Evolutionary conservation across 2,888 invertebrate species (phyloP).

Genomic region (Gortyna flavago): DNA sequence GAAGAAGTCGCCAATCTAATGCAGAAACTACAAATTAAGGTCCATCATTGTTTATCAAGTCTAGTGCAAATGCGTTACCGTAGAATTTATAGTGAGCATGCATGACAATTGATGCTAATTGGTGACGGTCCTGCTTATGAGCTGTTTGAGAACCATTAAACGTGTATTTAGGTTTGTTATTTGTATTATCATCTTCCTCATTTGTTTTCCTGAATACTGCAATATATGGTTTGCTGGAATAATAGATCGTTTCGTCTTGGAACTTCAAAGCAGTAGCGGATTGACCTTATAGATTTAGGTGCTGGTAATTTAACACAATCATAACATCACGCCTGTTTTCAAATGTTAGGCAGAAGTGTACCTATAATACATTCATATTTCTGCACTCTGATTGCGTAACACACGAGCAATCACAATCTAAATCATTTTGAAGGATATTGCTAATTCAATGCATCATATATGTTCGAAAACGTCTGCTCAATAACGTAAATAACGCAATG

Average conservation of each 20-base stretch:
- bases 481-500: no score
- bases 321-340: background rate
- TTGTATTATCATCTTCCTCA: conserved; percentile 12
- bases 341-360: background rate
- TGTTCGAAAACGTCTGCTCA: no score
- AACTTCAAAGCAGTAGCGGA: background rate
- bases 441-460: no score
- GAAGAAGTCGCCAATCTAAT: background rate
- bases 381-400: no score
- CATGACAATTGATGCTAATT: conserved; percentile 30
- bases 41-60: background rate
- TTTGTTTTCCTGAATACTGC: conserved; percentile 11
- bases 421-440: no score
- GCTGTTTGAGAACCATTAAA: conserved; percentile 2
- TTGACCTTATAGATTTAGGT: background rate
- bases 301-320: background rate
- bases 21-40: background rate
- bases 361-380: background rate
- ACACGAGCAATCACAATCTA: no score
- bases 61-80: background rate
- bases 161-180: background rate
- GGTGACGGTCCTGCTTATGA: background rate
- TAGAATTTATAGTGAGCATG: background rate
- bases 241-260: background rate
- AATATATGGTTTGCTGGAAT: background rate